Evolutionary conservation across 1,140 invertebrate genomes (phyloP), one percentile per base, ranked within the genome.

Genomic region (Platyscapa corneri): DNA sequence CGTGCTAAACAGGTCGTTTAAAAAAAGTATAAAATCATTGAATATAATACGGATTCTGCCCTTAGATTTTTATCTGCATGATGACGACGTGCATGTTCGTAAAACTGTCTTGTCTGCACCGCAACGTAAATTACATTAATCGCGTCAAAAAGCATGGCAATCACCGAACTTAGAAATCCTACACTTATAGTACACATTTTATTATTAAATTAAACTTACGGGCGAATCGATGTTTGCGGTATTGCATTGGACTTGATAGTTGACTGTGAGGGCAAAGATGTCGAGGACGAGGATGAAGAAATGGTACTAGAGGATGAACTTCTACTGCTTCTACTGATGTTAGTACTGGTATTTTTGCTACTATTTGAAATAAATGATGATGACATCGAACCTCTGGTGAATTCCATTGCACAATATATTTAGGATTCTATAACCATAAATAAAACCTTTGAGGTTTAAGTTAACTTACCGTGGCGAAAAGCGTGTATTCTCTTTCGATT

Each of bases 121-220:
- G 23, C 10, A 27, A 27, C 5, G 56, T 67, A 67, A 72, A 16
- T 72, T 72, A 39, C 10, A 37, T 72, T 7, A 39, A 60, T 37
- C 12, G 37, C 20, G 0, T 39, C 34, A 39, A 72, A 12, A 72
- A 72, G 34, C 30, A 39, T 39, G 12, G 32, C 20, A 0, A 39
- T 23, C 34, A 46, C 8, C n/a, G 46, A 14, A 27, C 27, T 46
- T 2, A 30, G 27, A 30, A 30, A 30, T 76, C n/a, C 0, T 46
- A n/a, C 1, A 34, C n/a, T 37, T 30, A 23, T 74, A 74, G 37
- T 12, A 14, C 12, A 14, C 23, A 12, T 42, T 74, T 74, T 74
- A 42, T 72, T 16, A 37, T 56, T 56, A 18, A 75, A 49, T 60
- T 3, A 32, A 64, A 83, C 83, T 84, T 84, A 84, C 83, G 83